Percentiles rank a stretch among this genome's conserved stretches.
Conservation (phyloP, 1,140 invertebrate genomes). For the Steinernema khuongi region DNA sequence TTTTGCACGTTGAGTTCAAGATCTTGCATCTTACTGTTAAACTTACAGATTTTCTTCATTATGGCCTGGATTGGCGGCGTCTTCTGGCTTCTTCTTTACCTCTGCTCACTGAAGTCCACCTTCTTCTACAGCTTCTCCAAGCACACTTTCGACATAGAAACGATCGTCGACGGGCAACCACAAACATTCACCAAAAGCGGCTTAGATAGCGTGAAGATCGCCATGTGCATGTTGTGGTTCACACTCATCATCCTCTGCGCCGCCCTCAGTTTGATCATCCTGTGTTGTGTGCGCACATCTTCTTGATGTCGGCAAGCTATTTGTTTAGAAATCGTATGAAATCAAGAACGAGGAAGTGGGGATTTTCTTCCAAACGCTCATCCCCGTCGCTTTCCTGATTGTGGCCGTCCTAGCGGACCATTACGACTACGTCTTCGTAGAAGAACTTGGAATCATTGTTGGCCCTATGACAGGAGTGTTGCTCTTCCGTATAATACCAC, state of each 20-base stretch:
- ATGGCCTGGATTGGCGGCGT: not conserved
- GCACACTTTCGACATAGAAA: not conserved
- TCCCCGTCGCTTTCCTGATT: not conserved
- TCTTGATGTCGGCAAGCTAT: not conserved
- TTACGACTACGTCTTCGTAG: not conserved
- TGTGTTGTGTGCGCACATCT: not conserved
- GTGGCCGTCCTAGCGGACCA: not conserved
- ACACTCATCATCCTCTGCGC: not conserved
- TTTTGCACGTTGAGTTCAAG: no score
- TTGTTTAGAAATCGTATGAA: not conserved
- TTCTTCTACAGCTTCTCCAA: not conserved
- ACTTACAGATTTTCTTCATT: not conserved
- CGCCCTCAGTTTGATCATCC: not conserved
- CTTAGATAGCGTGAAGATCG: not conserved
- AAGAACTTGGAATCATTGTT: not conserved
- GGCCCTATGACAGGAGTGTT: not conserved
- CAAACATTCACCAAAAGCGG: not conserved
- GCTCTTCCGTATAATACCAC: not conserved
- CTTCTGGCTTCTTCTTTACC: not conserved
- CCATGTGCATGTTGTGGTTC: not conserved
- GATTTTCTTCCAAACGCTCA: not conserved
- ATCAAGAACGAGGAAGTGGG: not conserved
- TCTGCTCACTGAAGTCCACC: not conserved
- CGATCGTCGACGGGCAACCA: not conserved
- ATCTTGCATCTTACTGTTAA: no score